Evolutionary conservation across 2,888 invertebrate genomes (phyloP).

Genomic region (Eilema depressum): DNA sequence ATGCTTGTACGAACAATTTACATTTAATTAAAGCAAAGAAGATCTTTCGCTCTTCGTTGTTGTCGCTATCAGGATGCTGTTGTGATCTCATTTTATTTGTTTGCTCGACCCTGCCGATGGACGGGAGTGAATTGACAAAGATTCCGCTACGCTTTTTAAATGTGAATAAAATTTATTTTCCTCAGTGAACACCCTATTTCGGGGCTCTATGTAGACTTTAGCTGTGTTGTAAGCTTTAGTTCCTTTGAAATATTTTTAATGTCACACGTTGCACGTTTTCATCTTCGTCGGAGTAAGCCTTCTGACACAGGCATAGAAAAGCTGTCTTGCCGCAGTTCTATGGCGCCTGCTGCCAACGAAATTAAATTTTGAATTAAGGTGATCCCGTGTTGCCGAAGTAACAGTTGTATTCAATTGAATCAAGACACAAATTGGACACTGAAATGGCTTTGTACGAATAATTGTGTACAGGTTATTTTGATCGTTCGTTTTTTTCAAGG

Average conservation of each 20-base stretch:
- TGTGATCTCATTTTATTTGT: constrained; percentile 69
- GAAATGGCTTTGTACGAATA: neutral
- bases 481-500: neutral
- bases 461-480: neutral
- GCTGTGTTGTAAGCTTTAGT: constrained; percentile 30
- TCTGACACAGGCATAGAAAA: constrained; percentile 28
- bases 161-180: constrained; percentile 64
- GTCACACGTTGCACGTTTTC: constrained; percentile 39
- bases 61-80: constrained; percentile 54
- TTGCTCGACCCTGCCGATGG: constrained; percentile 59
- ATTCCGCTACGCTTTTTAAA: constrained; percentile 58
- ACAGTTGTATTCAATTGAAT: neutral
- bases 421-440: neutral
- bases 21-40: constrained; percentile 75
- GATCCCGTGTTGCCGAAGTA: neutral
- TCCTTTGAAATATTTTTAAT: constrained; percentile 40
- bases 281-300: constrained; percentile 28
- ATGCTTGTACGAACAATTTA: constrained; percentile 66
- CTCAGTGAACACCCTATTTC: constrained; percentile 47
- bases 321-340: too few relatives aligned
- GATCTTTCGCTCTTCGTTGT: constrained; percentile 66
- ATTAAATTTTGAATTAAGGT: neutral
- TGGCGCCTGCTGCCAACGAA: neutral
- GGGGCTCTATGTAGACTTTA: constrained; percentile 24
- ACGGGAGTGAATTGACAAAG: constrained; percentile 62